Evolutionary conservation across 2,888 invertebrate species (phyloP), one percentile per base, ranked within the genome.

Genomic region (Habrosyne pyritoides): DNA sequence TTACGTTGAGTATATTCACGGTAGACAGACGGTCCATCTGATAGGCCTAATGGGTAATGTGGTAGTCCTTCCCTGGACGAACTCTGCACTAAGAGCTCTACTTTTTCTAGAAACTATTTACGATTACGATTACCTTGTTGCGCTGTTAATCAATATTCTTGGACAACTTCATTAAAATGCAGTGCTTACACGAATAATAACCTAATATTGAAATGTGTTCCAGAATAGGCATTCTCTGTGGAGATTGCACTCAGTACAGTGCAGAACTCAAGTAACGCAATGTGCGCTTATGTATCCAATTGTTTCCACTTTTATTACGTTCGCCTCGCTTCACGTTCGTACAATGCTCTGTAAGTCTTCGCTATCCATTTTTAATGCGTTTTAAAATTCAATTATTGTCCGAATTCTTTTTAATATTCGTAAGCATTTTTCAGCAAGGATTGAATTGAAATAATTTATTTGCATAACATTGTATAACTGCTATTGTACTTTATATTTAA

Each of bases 301-400:
- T 60, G 57, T 59, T 61, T 36, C 51, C 33, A 42, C 59, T 64
- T 62, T 65, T 61, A 56, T 58, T 54, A 53, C 56, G 50, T 56
- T 46, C 26, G 42, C 50, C 48, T 18, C 21, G 28, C 14, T 30
- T 30, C 51, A 30, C 54, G 60, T 56, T 53, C 52, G 55, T 55
- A 49, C 14, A 24, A 42, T 53, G 46, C 57, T 56, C 47, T 53
- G 56, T 62, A 59, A 62, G 60, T 59, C 59, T 55, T 60, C 61
- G 50, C 56, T 60, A 54, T 56, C 42, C 42, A 42, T 42, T 62
- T 63, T 64, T 61, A 67, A 63, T 65, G 59, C 60, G 65, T 65
- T 61, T 62, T 65, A 63, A 56, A 51, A 58, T 60, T 56, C 54
- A 55, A 63, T 62, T 62, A 54, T 63, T 64, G 59, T 64, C 42